A percentile compares a stretch with the other conserved stretches of the same genome.
Evolutionary conservation across 2,113 vertebrate species (phyloP).

Genomic region (Gymnarchus niloticus): DNA sequence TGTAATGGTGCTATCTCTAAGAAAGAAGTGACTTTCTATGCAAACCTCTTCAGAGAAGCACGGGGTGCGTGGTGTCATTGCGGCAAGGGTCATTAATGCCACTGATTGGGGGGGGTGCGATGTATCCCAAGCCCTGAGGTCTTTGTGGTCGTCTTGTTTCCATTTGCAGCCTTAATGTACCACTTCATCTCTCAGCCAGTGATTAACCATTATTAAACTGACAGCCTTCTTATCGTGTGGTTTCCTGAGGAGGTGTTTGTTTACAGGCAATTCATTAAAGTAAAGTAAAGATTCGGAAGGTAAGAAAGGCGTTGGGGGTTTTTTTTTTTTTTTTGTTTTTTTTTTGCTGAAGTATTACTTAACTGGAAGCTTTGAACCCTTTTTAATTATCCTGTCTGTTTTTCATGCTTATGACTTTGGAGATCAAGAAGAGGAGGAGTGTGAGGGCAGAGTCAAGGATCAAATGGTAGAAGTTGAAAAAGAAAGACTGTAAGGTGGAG

Average conservation of each 20-base stretch:
- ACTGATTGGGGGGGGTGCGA: neutral
- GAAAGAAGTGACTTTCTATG: slow-evolving; percentile 8
- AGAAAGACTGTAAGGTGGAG: too few relatives aligned
- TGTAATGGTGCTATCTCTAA: neutral
- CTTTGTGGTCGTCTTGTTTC: slow-evolving; percentile 1
- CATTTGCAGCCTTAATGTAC: slow-evolving; percentile 19
- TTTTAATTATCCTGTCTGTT: neutral
- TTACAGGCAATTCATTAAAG: too few relatives aligned
- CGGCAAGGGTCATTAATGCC: neutral
- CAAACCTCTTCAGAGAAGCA: neutral
- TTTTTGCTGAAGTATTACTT: neutral
- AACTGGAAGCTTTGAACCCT: neutral
- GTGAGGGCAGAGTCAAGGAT: too few relatives aligned
- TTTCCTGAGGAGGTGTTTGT: neutral
- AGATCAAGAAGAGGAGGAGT: too few relatives aligned
- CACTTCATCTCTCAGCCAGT: slow-evolving; percentile 1
- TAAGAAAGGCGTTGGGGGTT: neutral
- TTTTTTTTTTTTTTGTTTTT: neutral
- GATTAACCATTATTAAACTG: neutral
- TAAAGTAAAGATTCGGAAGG: neutral
- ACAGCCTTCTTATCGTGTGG: neutral
- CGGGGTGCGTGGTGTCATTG: neutral
- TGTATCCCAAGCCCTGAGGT: neutral
- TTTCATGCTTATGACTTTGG: too few relatives aligned
- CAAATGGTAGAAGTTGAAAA: too few relatives aligned